Evolutionary conservation across 2,113 vertebrate species (phyloP), one percentile per base, ranked within the genome.

Genomic region (Leptobrachium ailaonicum): DNA sequence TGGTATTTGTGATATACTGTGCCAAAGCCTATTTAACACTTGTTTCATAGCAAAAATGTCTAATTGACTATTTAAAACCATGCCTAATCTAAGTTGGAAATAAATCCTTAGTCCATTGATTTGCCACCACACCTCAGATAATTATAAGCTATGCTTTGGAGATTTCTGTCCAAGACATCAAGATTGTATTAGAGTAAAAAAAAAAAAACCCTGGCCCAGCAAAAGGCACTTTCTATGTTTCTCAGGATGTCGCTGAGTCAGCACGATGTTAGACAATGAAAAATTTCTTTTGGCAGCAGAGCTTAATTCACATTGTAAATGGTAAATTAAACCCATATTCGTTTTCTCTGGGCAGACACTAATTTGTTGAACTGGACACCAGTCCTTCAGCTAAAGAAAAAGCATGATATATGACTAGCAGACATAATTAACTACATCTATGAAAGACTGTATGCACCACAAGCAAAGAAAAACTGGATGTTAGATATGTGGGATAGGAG

Each of bases 281-380:
- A 81, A 75, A 81, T 81, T 6, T 69, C 71, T 60, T 68, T 44
- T 81, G 79, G 79, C 79, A 81, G 72, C 71, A 60, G 42, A 81
- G 66, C 7, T 45, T 81, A 81, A 81, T 81, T 75, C 79, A 68
- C 71, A 81, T 69, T 75, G 79, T 75, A 81, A 81, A 81, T 81
- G 79, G 79, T 75, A 81, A 81, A 81, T 81, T 81, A 81, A 81
- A 68, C 64, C 41, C 79, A 75, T 62, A 78, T 78, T 71, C 68
- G 74, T 81, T 81, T 75, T 50, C 72, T 58, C 9, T 45, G 54
- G 62, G 67, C 53, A 75, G 79, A 81, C 78, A 80, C 64, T 81
- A 74, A 81, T 81, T 50, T 75, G 71, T 75, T 81, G 72, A 75
- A 75, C 79, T 75, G 64, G 72, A 75, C 72, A 81, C 66, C 42